These are phyloP conservation scores for Bedellia somnulentella DNA, from an alignment of 2,888 invertebrate genomes.

Conservation along the genomic window DNA sequence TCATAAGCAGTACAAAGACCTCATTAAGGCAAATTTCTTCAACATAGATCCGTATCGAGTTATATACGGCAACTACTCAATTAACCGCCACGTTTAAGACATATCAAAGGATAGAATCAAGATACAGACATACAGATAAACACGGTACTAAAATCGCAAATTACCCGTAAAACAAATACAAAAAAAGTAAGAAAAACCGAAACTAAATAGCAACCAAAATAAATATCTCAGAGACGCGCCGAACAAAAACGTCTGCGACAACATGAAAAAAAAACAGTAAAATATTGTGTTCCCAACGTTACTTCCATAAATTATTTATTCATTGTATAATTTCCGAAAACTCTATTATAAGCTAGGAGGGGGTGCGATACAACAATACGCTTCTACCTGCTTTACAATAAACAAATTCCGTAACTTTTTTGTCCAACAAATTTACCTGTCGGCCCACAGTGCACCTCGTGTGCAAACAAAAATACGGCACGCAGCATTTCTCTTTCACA, in stretches of 20 bases:
- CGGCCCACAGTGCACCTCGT: conserved; percentile 18
- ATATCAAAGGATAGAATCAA: conserved; percentile 21
- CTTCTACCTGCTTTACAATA: conserved; percentile 46
- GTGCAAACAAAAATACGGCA: conserved; percentile 28
- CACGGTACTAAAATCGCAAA: conserved; percentile 29
- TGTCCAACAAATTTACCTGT: conserved; percentile 51
- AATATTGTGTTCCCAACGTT: conserved; percentile 31
- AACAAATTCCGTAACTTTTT: conserved; percentile 41
- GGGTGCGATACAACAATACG: conserved; percentile 43
- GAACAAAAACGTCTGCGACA: conserved; percentile 13
- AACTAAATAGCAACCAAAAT: conserved; percentile 43
- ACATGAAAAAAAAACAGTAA: conserved; percentile 20
- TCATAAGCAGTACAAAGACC: conserved; percentile 49
- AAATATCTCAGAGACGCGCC: conserved; percentile 15
- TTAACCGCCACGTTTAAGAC: conserved; percentile 18
- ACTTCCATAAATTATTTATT: conserved; percentile 50
- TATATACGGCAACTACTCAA: conserved; percentile 25
- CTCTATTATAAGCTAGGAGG: conserved; percentile 41
- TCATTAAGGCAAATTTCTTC: conserved; percentile 37
- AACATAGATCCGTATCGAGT: conserved; percentile 36
- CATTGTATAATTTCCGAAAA: conserved; percentile 56
- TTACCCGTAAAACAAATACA: conserved; percentile 50
- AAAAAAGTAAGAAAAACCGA: conserved; percentile 36
- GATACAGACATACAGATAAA: conserved; percentile 20
- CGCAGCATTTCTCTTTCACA: not conserved